Percentiles rank a stretch among this genome's conserved stretches.
Evolutionary conservation across 2,888 invertebrate species (phyloP).

Genomic region (Eupithecia dodoneata): DNA sequence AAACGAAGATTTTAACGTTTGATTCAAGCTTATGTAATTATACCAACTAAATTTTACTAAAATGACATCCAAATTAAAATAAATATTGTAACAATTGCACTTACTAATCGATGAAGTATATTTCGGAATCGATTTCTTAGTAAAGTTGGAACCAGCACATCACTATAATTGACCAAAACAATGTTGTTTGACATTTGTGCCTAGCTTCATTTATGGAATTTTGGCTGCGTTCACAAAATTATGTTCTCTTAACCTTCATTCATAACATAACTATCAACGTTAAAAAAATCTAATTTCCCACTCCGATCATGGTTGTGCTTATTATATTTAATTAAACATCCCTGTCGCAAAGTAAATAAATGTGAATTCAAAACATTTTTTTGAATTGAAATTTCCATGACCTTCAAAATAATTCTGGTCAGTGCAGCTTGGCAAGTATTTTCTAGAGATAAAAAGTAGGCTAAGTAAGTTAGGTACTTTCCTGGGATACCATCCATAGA

Average conservation of each 20-base stretch:
- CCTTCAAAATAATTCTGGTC: too few species aligned
- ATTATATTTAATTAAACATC: too few species aligned
- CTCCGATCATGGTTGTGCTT: too few species aligned
- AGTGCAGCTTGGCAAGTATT: too few species aligned
- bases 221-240: background rate
- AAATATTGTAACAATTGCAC: background rate
- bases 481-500: too few species aligned
- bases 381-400: too few species aligned
- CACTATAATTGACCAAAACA: conserved; percentile 24
- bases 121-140: conserved; percentile 2
- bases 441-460: too few species aligned
- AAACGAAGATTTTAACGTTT: background rate
- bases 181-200: conserved; percentile 4
- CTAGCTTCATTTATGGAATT: conserved; percentile 20
- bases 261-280: too few species aligned
- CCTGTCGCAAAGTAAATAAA: too few species aligned
- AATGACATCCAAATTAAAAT: background rate
- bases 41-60: background rate
- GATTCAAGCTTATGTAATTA: background rate
- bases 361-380: too few species aligned
- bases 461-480: too few species aligned
- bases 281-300: too few species aligned
- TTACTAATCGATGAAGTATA: background rate
- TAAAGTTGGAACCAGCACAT: background rate
- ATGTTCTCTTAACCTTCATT: background rate